Base-by-base conservation (phyloP, 2,113 vertebrate species). In the Pundamilia nyererei region DNA sequence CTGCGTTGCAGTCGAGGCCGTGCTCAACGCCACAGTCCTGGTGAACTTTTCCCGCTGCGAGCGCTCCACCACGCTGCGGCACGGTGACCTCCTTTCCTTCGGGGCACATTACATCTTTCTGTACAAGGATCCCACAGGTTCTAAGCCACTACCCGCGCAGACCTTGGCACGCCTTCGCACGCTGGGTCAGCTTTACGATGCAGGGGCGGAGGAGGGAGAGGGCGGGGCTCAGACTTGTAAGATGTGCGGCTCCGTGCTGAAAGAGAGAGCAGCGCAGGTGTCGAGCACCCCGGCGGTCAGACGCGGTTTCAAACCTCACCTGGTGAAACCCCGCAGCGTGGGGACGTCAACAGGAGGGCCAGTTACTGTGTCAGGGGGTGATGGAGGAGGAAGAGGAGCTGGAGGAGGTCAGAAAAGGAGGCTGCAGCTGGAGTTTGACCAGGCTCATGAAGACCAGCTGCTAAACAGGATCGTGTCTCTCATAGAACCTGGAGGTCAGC, bases 21-120 rank as follows among this genome's bases (percentile, higher is more conserved):
- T 98, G 7, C 93, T 97, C 0, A 97, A 97, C 0, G 98, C 97
- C 0, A 91, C 90, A 0, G 87, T 98, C 6, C 95, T 97, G 0
- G 89, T 99, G 88, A 99, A 99, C 97, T 98, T 99, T 35, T 80
- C 96, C 0, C 96, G 96, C 79, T 97, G 97, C 83, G 96, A 97
- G 54, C 95, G 95, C 82, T 93, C 97, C 0, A 97, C 97, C 5
- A 95, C 93, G 7, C 97, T 99, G 79, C 96, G 93, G 3, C 98
- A 99, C 0, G 98, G 98, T 0, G 98, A 99, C 95, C 96, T 99
- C 79, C 97, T 99, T 14, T 98, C 98, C 6, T 97, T 99, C 0
- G 98, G 98, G 5, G 97, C 97, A 9, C 97, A 98, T 92, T 99
- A 99, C 94, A 95, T 99, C 94, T 97, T 99, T 80, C 96, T 99